Base-by-base conservation (phyloP, 2,797 vertebrate genomes). In the Gambusia yucatana region DNA sequence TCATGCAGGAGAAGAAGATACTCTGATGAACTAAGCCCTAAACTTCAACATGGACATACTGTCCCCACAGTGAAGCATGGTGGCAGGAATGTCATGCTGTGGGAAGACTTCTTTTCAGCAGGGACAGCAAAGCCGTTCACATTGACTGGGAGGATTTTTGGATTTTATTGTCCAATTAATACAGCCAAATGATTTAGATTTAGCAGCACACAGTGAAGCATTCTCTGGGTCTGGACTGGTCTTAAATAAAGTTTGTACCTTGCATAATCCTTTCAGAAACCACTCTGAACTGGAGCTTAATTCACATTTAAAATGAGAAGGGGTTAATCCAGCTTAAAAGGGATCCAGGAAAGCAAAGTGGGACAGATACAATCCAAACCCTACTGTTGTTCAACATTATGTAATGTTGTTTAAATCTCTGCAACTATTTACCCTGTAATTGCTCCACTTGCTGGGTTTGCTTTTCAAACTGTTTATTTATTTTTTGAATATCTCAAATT, bases 321-420 rank as follows among this genome's bases (percentile, higher is more conserved):
- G 25, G 67, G 67, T 70, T 70, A 43, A 70, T 43, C 41, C 67
- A 44, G 41, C 41, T 70, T 70, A 70, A 70, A 70, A 70, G 22
- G 43, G 10, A 25, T 70, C 41, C 63, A 67, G 63, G 63, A 67
- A 67, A 67, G 63, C 63, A 41, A 25, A 67, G 63, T 41, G 63
- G 63, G 63, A 14, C 39, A 7, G 67, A 22, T 41, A 25, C 25
- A 44, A 70, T 13, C 25, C 39, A 44, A 44, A 44, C 41, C 22
- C 41, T n/a, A 44, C 67, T 70, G 41, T 28, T 44, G 13, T n/a
- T 44, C 67, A 43, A 43, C 41, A 16, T 70, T 44, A 70, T 44
- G 41, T 70, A 70, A 70, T 44, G 13, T 70, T 44, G 36, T 65
- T 67, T 22, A 5, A 6, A 33, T 22, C 71, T 17, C 17, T 20